These are phyloP conservation scores for Uloborus plumipes DNA, from an alignment of 2,888 invertebrate species.

Conservation along the genomic window DNA sequence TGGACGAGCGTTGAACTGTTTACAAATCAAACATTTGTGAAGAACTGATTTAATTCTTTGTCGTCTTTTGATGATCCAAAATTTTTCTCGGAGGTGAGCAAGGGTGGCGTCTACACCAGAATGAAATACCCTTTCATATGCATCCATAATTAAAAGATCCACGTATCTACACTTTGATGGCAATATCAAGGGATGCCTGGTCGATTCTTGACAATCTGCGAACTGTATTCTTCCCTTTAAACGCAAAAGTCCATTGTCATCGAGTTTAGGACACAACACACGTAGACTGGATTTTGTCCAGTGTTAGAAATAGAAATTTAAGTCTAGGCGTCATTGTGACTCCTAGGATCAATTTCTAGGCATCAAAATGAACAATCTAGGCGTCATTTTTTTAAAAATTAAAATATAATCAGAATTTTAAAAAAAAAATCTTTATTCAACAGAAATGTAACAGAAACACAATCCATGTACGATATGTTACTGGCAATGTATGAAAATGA, in stretches of 20 bases:
- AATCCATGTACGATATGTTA: too few relatives aligned
- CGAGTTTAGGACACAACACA: neutral
- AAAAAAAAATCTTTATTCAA: too few relatives aligned
- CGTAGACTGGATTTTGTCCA: neutral
- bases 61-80: neutral
- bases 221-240: neutral
- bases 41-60: too few relatives aligned
- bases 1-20: neutral
- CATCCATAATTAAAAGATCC: neutral
- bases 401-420: too few relatives aligned
- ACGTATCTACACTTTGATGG: neutral
- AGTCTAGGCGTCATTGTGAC: too few relatives aligned
- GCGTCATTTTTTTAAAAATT: too few relatives aligned
- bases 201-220: neutral
- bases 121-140: conserved; percentile 17
- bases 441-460: too few relatives aligned
- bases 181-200: neutral
- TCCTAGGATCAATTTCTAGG: too few relatives aligned
- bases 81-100: neutral
- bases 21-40: too few relatives aligned
- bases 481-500: too few relatives aligned
- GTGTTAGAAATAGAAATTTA: too few relatives aligned
- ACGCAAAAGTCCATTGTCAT: neutral
- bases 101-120: neutral
- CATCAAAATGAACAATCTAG: too few relatives aligned